Conservation (phyloP, 2,797 vertebrate species). For the Anabacerthia variegaticeps region DNA sequence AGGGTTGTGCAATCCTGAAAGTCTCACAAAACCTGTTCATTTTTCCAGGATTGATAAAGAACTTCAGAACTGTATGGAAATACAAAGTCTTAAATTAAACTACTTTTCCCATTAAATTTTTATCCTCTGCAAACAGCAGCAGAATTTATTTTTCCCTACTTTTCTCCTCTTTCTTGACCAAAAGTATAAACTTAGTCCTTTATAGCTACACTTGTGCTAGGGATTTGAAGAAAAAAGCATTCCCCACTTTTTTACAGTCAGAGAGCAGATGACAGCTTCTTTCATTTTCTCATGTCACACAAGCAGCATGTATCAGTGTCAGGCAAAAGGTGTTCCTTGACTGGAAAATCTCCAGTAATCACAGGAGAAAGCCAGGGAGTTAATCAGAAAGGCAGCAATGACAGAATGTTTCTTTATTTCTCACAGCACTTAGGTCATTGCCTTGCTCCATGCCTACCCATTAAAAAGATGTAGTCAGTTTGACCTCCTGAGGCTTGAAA, state of each 20-base stretch:
- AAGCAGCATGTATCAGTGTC: slow-evolving; percentile 22
- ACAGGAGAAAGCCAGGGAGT: slow-evolving; percentile 36
- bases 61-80: neutral
- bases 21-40: neutral
- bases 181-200: neutral
- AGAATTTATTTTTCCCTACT: neutral
- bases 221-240: neutral
- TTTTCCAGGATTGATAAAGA: neutral
- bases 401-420: slow-evolving; percentile 46
- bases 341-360: slow-evolving; percentile 60
- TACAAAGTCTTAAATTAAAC: neutral
- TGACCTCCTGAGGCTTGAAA: slow-evolving; percentile 51
- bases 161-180: neutral
- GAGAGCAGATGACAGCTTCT: slow-evolving; percentile 33
- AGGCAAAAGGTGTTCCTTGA: slow-evolving; percentile 39
- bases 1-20: neutral
- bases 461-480: slow-evolving; percentile 25
- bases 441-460: slow-evolving; percentile 23
- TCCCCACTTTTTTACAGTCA: neutral
- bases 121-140: neutral
- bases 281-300: slow-evolving; percentile 24
- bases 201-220: neutral
- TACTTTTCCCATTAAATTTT: neutral
- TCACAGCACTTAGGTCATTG: slow-evolving; percentile 39
- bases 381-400: slow-evolving; percentile 51